phyloP scores from a whole-genome alignment of 1,140 invertebrate genomes.

The Carcinoscorpius rotundicauda region DNA sequence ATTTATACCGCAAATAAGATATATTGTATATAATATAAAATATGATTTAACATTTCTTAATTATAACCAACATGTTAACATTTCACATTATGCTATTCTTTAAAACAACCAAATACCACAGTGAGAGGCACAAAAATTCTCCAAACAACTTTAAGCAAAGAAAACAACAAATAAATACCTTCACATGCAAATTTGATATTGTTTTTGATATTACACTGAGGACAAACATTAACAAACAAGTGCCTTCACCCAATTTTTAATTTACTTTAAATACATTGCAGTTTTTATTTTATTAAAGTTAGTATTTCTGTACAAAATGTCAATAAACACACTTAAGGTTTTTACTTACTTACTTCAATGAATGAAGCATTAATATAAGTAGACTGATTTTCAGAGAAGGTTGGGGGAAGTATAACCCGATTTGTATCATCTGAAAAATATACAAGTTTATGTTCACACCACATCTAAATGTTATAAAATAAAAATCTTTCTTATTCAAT shows the following conservation, averaged over 20 bases:
- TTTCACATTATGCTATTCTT: not conserved
- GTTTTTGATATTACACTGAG: no score
- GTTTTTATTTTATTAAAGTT: no score
- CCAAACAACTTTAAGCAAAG: no score
- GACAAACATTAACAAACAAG: no score
- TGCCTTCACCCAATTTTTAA: no score
- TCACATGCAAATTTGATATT: no score
- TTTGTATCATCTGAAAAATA: constrained; percentile 54
- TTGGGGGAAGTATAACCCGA: constrained; percentile 71
- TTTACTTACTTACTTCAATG: constrained; percentile 56
- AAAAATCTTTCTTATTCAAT: no score
- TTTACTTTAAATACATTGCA: no score
- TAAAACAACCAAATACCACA: not conserved
- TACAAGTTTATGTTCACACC: not conserved
- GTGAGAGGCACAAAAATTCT: not conserved
- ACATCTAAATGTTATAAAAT: not conserved
- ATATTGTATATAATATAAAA: not conserved
- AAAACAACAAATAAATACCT: no score
- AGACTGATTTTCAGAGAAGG: constrained; percentile 60
- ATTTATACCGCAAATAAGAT: no score
- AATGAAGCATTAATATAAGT: constrained; percentile 96
- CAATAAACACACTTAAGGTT: not conserved
- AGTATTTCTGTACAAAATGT: no score
- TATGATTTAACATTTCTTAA: not conserved
- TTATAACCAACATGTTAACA: not conserved